Base-by-base conservation (phyloP, 2,797 vertebrate species). In the Xenopus petersii region DNA sequence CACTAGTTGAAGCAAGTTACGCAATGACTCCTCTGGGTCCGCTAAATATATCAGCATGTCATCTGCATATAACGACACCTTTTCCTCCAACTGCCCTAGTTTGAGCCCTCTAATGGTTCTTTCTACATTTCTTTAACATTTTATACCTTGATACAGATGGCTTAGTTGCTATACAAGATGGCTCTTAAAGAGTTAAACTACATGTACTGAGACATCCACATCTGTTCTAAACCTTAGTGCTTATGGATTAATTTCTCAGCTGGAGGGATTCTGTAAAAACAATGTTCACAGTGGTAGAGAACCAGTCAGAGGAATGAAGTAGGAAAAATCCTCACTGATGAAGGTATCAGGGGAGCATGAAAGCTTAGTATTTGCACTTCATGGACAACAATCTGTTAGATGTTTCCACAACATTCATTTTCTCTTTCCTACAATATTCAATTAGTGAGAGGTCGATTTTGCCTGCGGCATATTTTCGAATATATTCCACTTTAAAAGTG, bases 381-480 rank as follows among this genome's bases (percentile, higher is more conserved):
- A 83, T 84, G 83, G 82, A 79, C 80, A 86, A 84, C 73, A 66
- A 79, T 67, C 10, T 46, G 76, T 87, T 84, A 87, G 84, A 87
- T 83, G 81, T 83, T 77, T 36, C 59, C 71, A 80, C 78, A 82
- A 74, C 75, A 79, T 81, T 85, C 81, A 82, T 48, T 60, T 67
- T 79, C 66, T 67, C 47, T 26, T 48, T 67, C 51, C 64, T 65
- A 42, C 64, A 12, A 46, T 78, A 54, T 76, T 76, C 63, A 71
- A 76, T 76, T 76, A 76, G 63, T 36, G 36, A 42, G 36, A 42
- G 54, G 62, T 59, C 66, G 51, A 54, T 71, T 66, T 76, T 24
- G 62, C 75, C 66, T 26, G 46, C 4, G 73, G 73, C 73, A 13
- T 5, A 12, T 55, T 62, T 24, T 30, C 13, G 24, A 63, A 75